phyloP scores from a whole-genome alignment of 1,140 invertebrate species.

The Drosophila miranda region DNA sequence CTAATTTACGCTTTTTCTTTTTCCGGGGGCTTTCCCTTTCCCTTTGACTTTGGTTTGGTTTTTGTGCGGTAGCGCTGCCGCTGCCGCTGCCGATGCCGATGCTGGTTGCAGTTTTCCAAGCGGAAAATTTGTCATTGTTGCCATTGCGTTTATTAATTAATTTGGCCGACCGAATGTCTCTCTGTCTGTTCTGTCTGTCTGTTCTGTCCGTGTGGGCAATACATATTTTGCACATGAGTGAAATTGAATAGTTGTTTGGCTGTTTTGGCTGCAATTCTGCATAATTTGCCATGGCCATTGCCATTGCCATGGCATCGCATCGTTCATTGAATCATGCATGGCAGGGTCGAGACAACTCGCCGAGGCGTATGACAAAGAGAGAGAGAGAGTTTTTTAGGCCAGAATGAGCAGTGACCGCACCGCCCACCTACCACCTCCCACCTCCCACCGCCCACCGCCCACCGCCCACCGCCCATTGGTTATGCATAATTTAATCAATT shows the following conservation, averaged over 20 bases:
- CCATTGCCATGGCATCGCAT: background rate
- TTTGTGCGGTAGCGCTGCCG: conserved; percentile 24
- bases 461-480: background rate
- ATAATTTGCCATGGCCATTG: conserved; percentile 71
- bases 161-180: conserved; percentile 58
- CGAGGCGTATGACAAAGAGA: background rate
- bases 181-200: conserved; percentile 14
- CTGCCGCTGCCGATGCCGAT: conserved; percentile 6
- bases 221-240: conserved; percentile 78
- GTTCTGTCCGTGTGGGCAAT: conserved; percentile 56
- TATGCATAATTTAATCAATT: conserved; percentile 36
- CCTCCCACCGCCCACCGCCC: conserved; percentile 9
- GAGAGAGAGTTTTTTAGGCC: conserved; percentile 22
- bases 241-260: conserved; percentile 72
- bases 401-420: background rate
- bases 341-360: conserved; percentile 1
- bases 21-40: too few species aligned
- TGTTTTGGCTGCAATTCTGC: conserved; percentile 64
- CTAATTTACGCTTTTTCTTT: too few species aligned
- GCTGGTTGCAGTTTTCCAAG: conserved; percentile 65
- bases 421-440: conserved; percentile 10
- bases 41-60: conserved; percentile 36
- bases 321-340: conserved; percentile 56
- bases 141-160: conserved; percentile 76
- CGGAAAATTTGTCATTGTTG: conserved; percentile 79